A percentile compares a stretch with the other conserved stretches of the same genome.
Conservation (phyloP, 2,113 vertebrate species). For the Rhinopomastus cyanomelas region DNA sequence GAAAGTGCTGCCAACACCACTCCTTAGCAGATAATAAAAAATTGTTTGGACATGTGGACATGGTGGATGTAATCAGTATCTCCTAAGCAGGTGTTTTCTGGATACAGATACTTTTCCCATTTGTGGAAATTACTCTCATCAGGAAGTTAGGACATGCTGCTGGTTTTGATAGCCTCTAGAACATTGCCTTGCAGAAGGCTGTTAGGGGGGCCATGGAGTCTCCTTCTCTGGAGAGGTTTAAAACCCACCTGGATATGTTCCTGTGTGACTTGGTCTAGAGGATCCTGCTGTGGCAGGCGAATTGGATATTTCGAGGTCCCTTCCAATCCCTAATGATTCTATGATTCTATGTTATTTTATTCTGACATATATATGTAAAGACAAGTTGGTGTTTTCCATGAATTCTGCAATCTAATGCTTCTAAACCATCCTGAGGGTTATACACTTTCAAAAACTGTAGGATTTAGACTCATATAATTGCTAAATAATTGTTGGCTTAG, state of each 20-base stretch:
- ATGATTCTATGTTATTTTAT: no score
- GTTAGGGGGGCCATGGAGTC: no score
- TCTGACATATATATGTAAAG: background rate
- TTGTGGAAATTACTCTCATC: background rate
- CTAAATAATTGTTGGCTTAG: no score
- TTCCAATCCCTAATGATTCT: no score
- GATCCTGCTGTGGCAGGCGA: no score
- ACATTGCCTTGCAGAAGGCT: background rate
- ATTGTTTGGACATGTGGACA: constrained; percentile 22
- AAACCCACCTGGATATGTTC: no score
- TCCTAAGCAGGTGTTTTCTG: constrained; percentile 13
- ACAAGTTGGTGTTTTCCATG: background rate
- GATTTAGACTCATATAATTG: background rate
- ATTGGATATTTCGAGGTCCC: no score
- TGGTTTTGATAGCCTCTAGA: background rate
- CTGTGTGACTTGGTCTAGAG: no score
- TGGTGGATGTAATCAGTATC: background rate
- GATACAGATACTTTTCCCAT: background rate
- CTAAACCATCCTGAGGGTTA: background rate
- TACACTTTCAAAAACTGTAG: background rate
- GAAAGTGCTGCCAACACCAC: constrained; percentile 19
- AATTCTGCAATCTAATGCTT: background rate
- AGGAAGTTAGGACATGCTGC: background rate
- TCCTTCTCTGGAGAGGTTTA: no score
- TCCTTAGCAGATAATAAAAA: constrained; percentile 46